Evolutionary conservation across 2,888 invertebrate species (phyloP), one percentile per base, ranked within the genome.

Genomic region (Eretmocerus hayati): DNA sequence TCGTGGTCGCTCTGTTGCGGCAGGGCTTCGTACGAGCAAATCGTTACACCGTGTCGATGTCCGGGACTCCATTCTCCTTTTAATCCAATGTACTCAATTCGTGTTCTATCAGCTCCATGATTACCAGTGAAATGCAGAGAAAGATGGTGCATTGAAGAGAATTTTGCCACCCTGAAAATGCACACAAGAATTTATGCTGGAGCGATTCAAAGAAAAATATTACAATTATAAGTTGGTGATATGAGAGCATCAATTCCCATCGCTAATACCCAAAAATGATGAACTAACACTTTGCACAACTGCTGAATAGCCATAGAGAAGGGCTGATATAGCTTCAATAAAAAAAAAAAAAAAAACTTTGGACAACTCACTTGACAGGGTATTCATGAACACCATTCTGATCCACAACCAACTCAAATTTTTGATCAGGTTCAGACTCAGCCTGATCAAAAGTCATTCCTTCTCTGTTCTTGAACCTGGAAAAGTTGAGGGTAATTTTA

Each of bases 401-500:
- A 72, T 96, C 94, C 54, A 79, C 81, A 55, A 84, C 81, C 41
- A 96, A 72, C 59, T 93, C 90, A 77, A 95, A 90, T 65, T 88
- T 86, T 74, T 96, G 94, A 67, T 95, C 94, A 5, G 92, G 77
- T 60, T 79, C 78, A 42, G 74, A 72, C 9, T 72, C 63, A 2
- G 80, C 81, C 75, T 95, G 90, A 75, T 95, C 95, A 75, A 99
- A 97, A 19, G 90, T 87, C 94, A 97, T 92, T 59, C 84, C 81
- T 2, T 90, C 90, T 51, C 89, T 80, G 74, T 96, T 96, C 75
- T 95, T 96, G 71, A 81, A 96, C 58, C 95, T 91, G 36, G 11
- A 48, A 48, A n/a, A n/a, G n/a, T n/a, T n/a, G n/a, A n/a, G n/a
- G n/a, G n/a, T n/a, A n/a, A n/a, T n/a, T n/a, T n/a, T n/a, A n/a